phyloP scores from a whole-genome alignment of 2,797 vertebrate genomes.

The Kryptopterus vitreolus region DNA sequence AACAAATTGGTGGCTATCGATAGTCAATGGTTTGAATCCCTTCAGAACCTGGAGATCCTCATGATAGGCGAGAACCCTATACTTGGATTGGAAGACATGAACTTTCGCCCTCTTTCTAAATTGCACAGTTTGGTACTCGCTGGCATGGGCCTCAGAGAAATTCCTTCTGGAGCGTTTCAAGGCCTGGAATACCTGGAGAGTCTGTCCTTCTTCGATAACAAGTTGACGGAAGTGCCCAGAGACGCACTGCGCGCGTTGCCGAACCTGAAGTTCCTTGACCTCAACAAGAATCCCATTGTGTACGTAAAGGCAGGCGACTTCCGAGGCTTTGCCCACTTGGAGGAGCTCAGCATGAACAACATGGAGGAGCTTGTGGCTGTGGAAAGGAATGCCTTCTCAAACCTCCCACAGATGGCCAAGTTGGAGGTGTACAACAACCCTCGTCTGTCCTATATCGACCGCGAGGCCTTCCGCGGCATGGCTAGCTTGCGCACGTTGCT shows the following conservation, averaged over 20 bases:
- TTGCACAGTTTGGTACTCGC: slow-evolving; percentile 82
- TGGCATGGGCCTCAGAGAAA: slow-evolving; percentile 76
- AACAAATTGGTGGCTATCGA: slow-evolving; percentile 77
- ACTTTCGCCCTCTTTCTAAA: slow-evolving; percentile 76
- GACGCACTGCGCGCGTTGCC: slow-evolving; percentile 73
- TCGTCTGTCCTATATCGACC: slow-evolving; percentile 74
- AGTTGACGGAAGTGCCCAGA: slow-evolving; percentile 73
- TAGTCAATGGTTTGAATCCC: slow-evolving; percentile 79
- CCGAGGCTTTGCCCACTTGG: slow-evolving; percentile 74
- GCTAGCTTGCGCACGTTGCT: slow-evolving; percentile 73
- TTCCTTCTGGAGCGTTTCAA: slow-evolving; percentile 74
- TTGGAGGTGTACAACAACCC: slow-evolving; percentile 79
- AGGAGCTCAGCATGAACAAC: slow-evolving; percentile 82
- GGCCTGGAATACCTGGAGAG: slow-evolving; percentile 82
- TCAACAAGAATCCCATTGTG: slow-evolving; percentile 79
- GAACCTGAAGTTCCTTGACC: slow-evolving; percentile 81
- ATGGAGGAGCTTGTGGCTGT: slow-evolving; percentile 78
- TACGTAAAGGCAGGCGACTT: slow-evolving; percentile 76
- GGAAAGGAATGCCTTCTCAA: slow-evolving; percentile 72
- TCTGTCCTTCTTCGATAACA: slow-evolving; percentile 82
- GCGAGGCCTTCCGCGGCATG: slow-evolving; percentile 68
- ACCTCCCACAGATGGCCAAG: slow-evolving; percentile 78
- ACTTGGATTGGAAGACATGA: slow-evolving; percentile 74
- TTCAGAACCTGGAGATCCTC: slow-evolving; percentile 80
- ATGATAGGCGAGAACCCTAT: slow-evolving; percentile 86